A percentile compares a stretch with the other conserved stretches of the same genome.
Conservation (phyloP, 2,797 vertebrate genomes). For the Gymnopithys bicolor region DNA sequence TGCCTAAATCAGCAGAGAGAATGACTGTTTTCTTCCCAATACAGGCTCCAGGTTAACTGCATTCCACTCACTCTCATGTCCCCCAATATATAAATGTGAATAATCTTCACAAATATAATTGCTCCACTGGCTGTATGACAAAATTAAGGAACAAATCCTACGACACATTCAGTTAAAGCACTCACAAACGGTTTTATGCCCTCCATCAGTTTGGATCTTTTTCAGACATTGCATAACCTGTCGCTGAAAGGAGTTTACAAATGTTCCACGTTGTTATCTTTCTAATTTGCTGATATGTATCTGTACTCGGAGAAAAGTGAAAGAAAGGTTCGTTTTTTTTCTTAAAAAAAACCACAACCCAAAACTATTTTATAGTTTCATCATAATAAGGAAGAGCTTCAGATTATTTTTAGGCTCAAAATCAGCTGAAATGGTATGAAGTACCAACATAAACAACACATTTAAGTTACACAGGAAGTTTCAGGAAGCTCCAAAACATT, state of each 20-base stretch:
- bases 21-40: background rate
- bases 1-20: background rate
- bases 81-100: background rate
- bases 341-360: background rate
- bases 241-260: background rate
- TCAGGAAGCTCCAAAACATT: background rate
- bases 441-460: background rate
- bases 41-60: background rate
- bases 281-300: background rate
- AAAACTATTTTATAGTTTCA: background rate
- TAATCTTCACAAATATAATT: background rate
- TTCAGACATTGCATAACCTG: slow-evolving; percentile 7
- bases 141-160: background rate
- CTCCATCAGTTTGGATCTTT: background rate
- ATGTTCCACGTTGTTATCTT: background rate
- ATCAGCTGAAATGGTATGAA: background rate
- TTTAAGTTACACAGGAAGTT: background rate
- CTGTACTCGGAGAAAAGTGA: background rate
- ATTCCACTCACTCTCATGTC: background rate
- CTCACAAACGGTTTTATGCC: background rate
- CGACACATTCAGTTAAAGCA: background rate
- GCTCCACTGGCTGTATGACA: background rate
- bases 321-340: background rate
- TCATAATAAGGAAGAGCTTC: background rate
- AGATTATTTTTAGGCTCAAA: slow-evolving; percentile 7